Percentiles rank a stretch among this genome's conserved stretches.
Evolutionary conservation across 2,888 invertebrate species (phyloP).

Genomic region (Capitulum mitella): DNA sequence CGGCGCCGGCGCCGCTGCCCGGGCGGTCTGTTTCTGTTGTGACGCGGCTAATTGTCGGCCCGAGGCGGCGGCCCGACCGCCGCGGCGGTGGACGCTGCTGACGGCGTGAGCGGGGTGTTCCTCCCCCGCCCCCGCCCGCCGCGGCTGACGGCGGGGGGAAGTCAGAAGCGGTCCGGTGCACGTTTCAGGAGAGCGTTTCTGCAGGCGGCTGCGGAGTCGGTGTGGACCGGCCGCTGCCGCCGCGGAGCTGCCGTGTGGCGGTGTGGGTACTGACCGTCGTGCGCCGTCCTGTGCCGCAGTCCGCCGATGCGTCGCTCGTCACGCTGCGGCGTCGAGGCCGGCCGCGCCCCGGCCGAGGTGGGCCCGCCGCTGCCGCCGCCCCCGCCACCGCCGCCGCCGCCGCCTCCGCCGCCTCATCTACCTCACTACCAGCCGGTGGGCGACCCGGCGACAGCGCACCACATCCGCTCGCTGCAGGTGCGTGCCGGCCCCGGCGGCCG

Average conservation of each 20-base stretch:
- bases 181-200: no score
- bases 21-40: neutral
- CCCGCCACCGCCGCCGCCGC: neutral
- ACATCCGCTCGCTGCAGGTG: conserved; percentile 19
- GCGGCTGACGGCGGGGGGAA: no score
- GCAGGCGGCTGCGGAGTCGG: no score
- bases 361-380: neutral
- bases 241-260: no score
- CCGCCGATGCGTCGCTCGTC: conserved; percentile 20
- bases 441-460: neutral
- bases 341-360: neutral
- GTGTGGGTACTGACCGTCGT: no score
- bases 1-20: no score
- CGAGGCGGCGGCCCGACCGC: no score
- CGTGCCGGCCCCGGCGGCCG: neutral
- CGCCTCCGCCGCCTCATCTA: neutral
- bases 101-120: no score
- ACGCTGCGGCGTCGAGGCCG: neutral
- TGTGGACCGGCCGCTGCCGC: no score
- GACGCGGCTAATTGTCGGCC: neutral
- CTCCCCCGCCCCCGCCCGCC: no score
- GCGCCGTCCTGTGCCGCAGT: neutral
- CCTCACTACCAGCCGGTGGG: neutral
- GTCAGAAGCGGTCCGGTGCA: no score
- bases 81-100: no score